phyloP scores from a whole-genome alignment of 2,888 invertebrate genomes.

The Gymnoscelis rufifasciata region DNA sequence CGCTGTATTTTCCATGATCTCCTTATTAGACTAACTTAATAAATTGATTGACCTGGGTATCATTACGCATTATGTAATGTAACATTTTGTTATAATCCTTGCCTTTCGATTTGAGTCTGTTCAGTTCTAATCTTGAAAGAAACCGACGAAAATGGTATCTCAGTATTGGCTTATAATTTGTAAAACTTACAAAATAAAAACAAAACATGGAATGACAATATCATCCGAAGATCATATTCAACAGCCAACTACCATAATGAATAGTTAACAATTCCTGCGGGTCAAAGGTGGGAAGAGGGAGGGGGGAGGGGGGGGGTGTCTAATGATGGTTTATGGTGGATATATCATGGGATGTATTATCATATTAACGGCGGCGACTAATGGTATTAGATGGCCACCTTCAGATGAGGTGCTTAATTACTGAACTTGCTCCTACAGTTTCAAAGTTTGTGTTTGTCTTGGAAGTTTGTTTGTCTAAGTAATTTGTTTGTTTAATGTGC shows the following conservation, averaged over 20 bases:
- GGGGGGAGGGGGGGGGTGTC: constrained; percentile 27
- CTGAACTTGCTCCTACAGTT: constrained; percentile 7
- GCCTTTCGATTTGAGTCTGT: too few species aligned
- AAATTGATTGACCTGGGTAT: too few species aligned
- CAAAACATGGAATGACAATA: too few species aligned
- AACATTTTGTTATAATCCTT: too few species aligned
- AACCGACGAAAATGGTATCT: too few species aligned
- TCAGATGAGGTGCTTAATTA: constrained; percentile 24
- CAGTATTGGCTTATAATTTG: too few species aligned
- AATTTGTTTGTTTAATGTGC: too few species aligned
- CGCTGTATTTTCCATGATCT: too few species aligned
- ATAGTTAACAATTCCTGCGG: constrained; percentile 4
- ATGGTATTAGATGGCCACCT: constrained; percentile 28
- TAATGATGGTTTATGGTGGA: constrained; percentile 65
- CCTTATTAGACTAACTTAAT: too few species aligned
- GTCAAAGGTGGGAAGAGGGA: constrained; percentile 12
- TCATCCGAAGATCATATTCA: not conserved
- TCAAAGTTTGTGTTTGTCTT: constrained; percentile 21
- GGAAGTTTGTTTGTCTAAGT: not conserved
- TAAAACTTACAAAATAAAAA: too few species aligned
- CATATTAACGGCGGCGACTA: constrained; percentile 39
- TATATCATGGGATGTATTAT: constrained; percentile 61
- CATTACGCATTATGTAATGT: too few species aligned
- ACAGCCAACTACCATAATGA: constrained; percentile 3
- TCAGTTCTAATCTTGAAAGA: too few species aligned